Percentiles rank a stretch among this genome's conserved stretches.
Conservation (phyloP, 2,113 vertebrate species). For the Noctilio leporinus region DNA sequence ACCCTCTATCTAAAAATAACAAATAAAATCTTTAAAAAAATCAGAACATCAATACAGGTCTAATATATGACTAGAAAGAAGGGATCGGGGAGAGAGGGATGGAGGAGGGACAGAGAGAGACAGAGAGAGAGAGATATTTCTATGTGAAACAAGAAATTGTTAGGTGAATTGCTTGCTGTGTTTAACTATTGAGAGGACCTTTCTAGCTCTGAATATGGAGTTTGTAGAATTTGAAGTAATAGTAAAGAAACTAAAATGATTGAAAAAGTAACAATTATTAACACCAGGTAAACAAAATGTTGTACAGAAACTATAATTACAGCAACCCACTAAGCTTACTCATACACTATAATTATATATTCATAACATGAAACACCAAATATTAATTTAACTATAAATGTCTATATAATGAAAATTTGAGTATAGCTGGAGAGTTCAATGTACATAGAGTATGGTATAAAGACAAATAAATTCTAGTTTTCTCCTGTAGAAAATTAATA, state of each 20-base stretch:
- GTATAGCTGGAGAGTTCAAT: background rate
- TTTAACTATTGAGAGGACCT: background rate
- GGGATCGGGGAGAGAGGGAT: background rate
- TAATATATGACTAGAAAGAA: background rate
- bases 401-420: background rate
- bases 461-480: background rate
- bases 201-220: background rate
- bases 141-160: background rate
- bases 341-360: background rate
- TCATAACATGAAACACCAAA: background rate
- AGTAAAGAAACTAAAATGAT: background rate
- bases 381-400: background rate
- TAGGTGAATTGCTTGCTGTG: background rate
- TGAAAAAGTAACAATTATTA: background rate
- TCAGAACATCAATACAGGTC: background rate
- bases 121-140: background rate
- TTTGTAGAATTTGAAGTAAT: background rate
- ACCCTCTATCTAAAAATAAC: too few species aligned
- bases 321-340: background rate
- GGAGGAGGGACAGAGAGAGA: background rate
- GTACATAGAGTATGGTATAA: background rate
- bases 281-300: background rate
- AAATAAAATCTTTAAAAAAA: too few species aligned
- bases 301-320: background rate
- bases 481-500: background rate